Conservation (phyloP, 2,113 vertebrate species). For the Delphinapterus leucas region DNA sequence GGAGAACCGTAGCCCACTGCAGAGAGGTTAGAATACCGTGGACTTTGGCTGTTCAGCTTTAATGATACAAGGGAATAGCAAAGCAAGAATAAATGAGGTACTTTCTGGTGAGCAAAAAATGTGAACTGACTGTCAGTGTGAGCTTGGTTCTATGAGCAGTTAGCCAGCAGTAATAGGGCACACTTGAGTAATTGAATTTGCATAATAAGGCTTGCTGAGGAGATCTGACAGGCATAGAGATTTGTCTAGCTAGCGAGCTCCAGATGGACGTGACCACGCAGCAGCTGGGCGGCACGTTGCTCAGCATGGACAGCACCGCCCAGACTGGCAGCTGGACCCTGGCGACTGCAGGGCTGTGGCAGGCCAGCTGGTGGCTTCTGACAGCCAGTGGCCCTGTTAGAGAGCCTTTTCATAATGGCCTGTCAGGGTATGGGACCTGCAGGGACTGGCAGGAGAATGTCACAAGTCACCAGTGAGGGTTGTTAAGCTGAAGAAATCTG, state of each 20-base stretch:
- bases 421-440: constrained; percentile 87
- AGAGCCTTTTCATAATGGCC: constrained; percentile 85
- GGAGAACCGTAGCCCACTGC: constrained; percentile 81
- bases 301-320: constrained; percentile 88
- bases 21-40: constrained; percentile 84
- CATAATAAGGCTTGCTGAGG: constrained; percentile 94
- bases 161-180: constrained; percentile 90
- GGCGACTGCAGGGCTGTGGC: constrained; percentile 85
- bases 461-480: constrained; percentile 83
- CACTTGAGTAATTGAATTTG: constrained; percentile 96
- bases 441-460: constrained; percentile 83
- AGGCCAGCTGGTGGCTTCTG: constrained; percentile 91
- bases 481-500: constrained; percentile 81
- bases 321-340: constrained; percentile 90
- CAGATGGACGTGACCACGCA: constrained; percentile 90
- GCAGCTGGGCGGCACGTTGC: constrained; percentile 95
- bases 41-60: constrained; percentile 84
- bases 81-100: constrained; percentile 89
- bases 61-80: constrained; percentile 86
- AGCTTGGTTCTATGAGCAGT: constrained; percentile 86
- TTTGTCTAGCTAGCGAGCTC: constrained; percentile 90
- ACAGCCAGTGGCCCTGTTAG: constrained; percentile 87
- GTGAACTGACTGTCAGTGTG: constrained; percentile 87
- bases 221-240: constrained; percentile 89
- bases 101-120: constrained; percentile 84